These are phyloP conservation scores for Cylas formicarius DNA, from an alignment of 1,140 invertebrate species.

Conservation along the genomic window DNA sequence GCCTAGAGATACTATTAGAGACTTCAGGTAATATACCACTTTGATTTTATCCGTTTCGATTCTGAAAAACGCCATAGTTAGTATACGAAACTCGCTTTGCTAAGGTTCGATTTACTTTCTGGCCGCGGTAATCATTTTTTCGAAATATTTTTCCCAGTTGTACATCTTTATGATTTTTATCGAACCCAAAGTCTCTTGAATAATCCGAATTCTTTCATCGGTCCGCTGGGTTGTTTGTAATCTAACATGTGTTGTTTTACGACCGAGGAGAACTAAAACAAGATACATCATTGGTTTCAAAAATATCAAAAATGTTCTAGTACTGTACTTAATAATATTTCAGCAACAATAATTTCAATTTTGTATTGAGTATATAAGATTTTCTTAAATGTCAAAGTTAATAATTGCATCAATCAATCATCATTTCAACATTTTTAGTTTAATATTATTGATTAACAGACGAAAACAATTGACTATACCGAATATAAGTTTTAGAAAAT, in stretches of 20 bases:
- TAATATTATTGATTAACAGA: too few relatives aligned
- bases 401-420: too few relatives aligned
- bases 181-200: constrained; percentile 75
- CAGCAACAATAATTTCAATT: too few relatives aligned
- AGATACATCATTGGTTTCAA: constrained; percentile 48
- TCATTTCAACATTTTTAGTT: too few relatives aligned
- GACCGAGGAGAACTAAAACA: constrained; percentile 47
- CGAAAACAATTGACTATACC: too few relatives aligned
- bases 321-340: too few relatives aligned
- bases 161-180: constrained; percentile 84
- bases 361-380: too few relatives aligned
- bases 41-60: constrained; percentile 24
- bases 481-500: too few relatives aligned
- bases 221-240: constrained; percentile 34
- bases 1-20: constrained; percentile 21
- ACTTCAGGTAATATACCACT: constrained; percentile 27
- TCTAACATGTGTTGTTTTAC: constrained; percentile 40
- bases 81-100: neutral
- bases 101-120: constrained; percentile 20
- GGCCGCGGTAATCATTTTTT: constrained; percentile 47
- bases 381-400: too few relatives aligned
- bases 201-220: constrained; percentile 74
- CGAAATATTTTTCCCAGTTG: constrained; percentile 75
- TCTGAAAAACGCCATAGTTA: constrained; percentile 20
- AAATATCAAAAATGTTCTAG: constrained; percentile 35